Percentiles rank a stretch among this genome's conserved stretches.
phyloP scores from a whole-genome alignment of 2,113 vertebrate species.

The Myotis lucifugus region DNA sequence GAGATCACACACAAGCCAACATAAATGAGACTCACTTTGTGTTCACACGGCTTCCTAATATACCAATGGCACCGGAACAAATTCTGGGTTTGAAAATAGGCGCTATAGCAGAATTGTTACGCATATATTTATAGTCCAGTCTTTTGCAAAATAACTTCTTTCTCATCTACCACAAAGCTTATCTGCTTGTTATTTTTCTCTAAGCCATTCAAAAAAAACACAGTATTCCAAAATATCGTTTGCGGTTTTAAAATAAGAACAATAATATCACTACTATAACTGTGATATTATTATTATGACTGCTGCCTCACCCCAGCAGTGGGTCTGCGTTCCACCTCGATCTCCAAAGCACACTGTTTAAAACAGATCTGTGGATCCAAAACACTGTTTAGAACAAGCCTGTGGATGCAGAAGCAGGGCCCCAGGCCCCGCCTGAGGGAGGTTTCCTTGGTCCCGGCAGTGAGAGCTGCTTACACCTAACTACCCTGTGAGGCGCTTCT shows the following conservation, averaged over 20 bases:
- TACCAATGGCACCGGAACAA: not conserved
- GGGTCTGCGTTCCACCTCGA: not conserved
- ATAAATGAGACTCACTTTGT: not conserved
- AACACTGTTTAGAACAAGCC: not conserved
- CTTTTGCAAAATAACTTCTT: slow-evolving; percentile 10
- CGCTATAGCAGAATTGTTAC: not conserved
- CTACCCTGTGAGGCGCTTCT: slow-evolving; percentile 45
- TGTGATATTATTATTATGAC: too few species aligned
- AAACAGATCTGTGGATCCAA: not conserved
- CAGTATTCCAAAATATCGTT: not conserved
- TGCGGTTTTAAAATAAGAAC: slow-evolving; percentile 18
- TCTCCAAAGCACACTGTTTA: not conserved
- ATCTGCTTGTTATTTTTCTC: not conserved
- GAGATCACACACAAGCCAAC: not conserved
- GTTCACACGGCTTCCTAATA: not conserved
- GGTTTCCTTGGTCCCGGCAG: not conserved
- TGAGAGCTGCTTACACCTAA: slow-evolving; percentile 47
- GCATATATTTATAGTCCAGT: not conserved
- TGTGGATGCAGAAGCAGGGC: not conserved
- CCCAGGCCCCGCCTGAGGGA: not conserved
- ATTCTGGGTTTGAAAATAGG: slow-evolving; percentile 19
- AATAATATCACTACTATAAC: not conserved
- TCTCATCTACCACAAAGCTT: not conserved
- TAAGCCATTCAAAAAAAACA: not conserved
- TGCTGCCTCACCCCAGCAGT: rapidly evolving